Base-by-base conservation (phyloP, 2,797 vertebrate genomes). In the Myotis pilosus region DNA sequence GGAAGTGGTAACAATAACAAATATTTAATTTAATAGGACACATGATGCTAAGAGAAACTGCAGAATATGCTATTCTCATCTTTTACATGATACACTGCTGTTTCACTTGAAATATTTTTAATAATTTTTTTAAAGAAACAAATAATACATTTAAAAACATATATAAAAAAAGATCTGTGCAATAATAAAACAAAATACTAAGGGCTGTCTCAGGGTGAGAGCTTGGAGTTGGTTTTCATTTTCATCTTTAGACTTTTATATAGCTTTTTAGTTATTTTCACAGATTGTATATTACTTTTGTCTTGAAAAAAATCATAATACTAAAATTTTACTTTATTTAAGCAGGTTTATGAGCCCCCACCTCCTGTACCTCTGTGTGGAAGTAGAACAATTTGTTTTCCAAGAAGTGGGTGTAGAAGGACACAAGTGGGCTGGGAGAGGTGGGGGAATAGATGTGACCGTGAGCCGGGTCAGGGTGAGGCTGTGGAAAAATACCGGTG, bases 401-500 rank as follows among this genome's bases (percentile, higher is more conserved):
- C 93, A 82, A 89, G 78, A 88, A 72, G 30, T 89, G 72, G 71
- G 60, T 1, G 2, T 41, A 38, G 84, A 55, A 80, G 84, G 75
- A 49, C 33, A 66, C 22, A 9, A 44, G 44, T 47, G 76, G 81
- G 51, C 36, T 2, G 2, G 38, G 55, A 51, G 85, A 78, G 57
- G 64, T 88, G 30, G 90, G 51, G 69, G 55, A 68, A 62, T 71
- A 87, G 47, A 94, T 22, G 36, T 66, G 69, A 72, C 87, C 41
- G 7, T 22, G 49, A 44, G 71, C 51, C 2, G 1, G 23, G 80
- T 51, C 87, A 82, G 53, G 66, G 57, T 8, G 75, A 95, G 72
- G 33, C 91, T 92, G 84, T 93, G 96, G 97, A 96, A 97, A 97
- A 96, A 53, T 92, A 96, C 95, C 74, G 89, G 93, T 7, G 85